A percentile compares a stretch with the other conserved stretches of the same genome.
Conservation (phyloP, 2,888 invertebrate species). For the Acleris emargana region DNA sequence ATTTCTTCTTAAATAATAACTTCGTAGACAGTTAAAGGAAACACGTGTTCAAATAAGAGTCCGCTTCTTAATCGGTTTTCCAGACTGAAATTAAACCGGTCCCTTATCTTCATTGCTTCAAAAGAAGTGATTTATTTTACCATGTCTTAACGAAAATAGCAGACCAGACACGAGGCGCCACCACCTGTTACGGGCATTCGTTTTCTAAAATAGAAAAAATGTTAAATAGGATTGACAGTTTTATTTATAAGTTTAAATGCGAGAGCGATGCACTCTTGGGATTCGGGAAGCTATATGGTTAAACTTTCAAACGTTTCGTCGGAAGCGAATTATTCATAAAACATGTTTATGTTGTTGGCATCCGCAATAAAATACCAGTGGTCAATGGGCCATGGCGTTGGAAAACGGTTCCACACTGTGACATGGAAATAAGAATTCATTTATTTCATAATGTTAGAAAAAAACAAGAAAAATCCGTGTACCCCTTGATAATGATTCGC, state of each 20-base stretch:
- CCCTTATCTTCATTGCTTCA: constrained; percentile 71
- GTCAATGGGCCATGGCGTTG: not conserved
- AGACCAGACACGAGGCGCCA: constrained; percentile 52
- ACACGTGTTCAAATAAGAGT: constrained; percentile 36
- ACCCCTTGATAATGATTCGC: too few relatives aligned
- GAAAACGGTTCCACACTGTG: constrained; percentile 2
- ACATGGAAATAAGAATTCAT: not conserved
- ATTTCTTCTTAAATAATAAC: not conserved
- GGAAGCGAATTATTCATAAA: constrained; percentile 22
- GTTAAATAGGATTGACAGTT: constrained; percentile 62
- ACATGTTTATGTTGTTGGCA: constrained; percentile 10
- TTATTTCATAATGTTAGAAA: too few relatives aligned
- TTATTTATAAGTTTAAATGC: constrained; percentile 53
- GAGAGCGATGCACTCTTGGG: constrained; percentile 15
- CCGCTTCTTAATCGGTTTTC: constrained; percentile 26
- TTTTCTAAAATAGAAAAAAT: constrained; percentile 66
- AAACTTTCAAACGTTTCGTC: constrained; percentile 8
- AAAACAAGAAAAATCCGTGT: too few relatives aligned
- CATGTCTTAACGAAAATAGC: constrained; percentile 58
- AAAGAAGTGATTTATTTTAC: constrained; percentile 67
- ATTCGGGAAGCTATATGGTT: constrained; percentile 1
- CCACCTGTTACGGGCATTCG: constrained; percentile 68
- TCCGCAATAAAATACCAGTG: constrained; percentile 26
- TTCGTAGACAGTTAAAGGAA: constrained; percentile 1
- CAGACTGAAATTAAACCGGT: constrained; percentile 46